Conservation (phyloP, 2,888 invertebrate genomes). For the Mactromeris polynyma region DNA sequence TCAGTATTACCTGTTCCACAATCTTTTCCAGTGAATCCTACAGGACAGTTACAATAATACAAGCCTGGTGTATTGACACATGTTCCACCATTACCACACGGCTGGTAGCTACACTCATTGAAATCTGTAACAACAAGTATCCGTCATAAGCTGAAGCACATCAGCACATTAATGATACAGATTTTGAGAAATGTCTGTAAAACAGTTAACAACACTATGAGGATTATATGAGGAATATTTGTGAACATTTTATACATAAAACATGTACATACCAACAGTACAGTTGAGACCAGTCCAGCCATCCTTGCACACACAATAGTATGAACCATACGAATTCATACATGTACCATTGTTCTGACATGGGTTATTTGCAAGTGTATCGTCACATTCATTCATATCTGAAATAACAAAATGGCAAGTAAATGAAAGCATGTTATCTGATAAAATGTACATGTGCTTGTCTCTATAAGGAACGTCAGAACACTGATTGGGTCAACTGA, state of each 20-base stretch:
- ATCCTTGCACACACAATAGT: slow-evolving; percentile 71
- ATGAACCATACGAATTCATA: slow-evolving; percentile 73
- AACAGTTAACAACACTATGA: no score
- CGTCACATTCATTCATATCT: slow-evolving; percentile 75
- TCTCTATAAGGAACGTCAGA: no score
- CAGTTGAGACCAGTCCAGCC: slow-evolving; percentile 74
- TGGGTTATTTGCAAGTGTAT: slow-evolving; percentile 46
- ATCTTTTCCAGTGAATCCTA: slow-evolving; percentile 58
- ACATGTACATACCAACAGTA: slow-evolving; percentile 65
- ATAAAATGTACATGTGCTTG: no score
- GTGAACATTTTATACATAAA: not conserved
- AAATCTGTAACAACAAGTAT: slow-evolving; percentile 54
- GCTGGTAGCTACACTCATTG: slow-evolving; percentile 65
- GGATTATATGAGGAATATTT: not conserved
- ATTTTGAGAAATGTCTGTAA: not conserved
- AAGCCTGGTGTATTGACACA: slow-evolving; percentile 90
- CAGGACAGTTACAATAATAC: slow-evolving; percentile 79
- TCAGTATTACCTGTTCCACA: slow-evolving; percentile 60
- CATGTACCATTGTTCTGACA: slow-evolving; percentile 74
- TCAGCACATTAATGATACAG: not conserved
- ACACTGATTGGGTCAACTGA: no score
- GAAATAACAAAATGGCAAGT: not conserved
- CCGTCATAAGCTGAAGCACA: not conserved
- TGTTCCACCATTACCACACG: slow-evolving; percentile 90
- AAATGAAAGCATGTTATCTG: no score